phyloP scores from a whole-genome alignment of 2,113 vertebrate species.

The Phalacrocorax pelagicus region DNA sequence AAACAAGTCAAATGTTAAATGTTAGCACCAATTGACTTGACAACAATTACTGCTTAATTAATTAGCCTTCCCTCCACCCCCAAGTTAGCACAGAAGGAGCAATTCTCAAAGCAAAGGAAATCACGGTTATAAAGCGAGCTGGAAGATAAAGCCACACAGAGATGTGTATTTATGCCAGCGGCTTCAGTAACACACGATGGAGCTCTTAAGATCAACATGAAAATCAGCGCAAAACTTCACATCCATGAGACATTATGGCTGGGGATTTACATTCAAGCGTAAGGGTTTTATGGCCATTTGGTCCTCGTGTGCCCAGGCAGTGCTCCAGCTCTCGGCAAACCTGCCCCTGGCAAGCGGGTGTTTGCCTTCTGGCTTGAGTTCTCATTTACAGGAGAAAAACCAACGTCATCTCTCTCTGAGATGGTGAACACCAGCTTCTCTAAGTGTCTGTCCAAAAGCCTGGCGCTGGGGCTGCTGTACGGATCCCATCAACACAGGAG shows the following conservation, averaged over 20 bases:
- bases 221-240: background rate
- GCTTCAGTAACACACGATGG: rapidly evolving
- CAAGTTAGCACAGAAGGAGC: conserved; percentile 25
- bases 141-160: background rate
- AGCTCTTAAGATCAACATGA: background rate
- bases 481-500: background rate
- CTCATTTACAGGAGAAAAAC: background rate
- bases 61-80: conserved; percentile 55
- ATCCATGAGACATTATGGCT: rapidly evolving
- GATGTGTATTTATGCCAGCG: background rate
- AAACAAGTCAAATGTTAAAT: conserved; percentile 63
- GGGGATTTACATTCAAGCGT: background rate
- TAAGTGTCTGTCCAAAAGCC: background rate
- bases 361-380: background rate
- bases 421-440: background rate
- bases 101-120: background rate
- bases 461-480: background rate
- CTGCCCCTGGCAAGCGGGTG: background rate
- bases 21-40: conserved; percentile 50
- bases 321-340: background rate
- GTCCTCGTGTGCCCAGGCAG: background rate
- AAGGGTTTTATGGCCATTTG: background rate
- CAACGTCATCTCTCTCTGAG: background rate
- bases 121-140: background rate
- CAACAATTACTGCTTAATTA: conserved; percentile 63